Percentiles rank a stretch among this genome's conserved stretches.
phyloP scores from a whole-genome alignment of 2,888 invertebrate species.

The Entomobrya multifasciata region DNA sequence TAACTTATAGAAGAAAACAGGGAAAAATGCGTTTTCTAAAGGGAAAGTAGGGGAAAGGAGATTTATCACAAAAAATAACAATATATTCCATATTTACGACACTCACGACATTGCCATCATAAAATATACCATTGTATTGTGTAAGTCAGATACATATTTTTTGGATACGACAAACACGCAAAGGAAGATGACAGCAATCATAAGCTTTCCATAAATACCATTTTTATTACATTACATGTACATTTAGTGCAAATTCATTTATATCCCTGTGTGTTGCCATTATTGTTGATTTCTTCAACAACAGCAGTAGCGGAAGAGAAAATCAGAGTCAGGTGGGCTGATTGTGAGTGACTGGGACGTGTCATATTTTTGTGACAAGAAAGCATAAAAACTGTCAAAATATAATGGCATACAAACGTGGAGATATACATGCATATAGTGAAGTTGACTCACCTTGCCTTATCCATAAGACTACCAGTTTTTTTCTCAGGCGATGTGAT shows the following conservation, averaged over 20 bases:
- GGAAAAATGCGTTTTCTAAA: neutral
- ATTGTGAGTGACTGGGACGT: constrained; percentile 59
- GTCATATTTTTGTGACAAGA: constrained; percentile 66
- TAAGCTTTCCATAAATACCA: neutral
- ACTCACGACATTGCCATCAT: too few species aligned
- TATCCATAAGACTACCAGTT: neutral
- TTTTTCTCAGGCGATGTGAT: neutral
- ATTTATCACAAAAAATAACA: too few species aligned
- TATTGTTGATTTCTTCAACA: neutral
- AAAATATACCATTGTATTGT: neutral
- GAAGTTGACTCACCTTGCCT: neutral
- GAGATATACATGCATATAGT: neutral
- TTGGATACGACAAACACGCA: too few species aligned
- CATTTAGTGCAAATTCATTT: too few species aligned
- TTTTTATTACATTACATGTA: neutral
- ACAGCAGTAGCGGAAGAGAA: neutral
- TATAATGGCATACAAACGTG: constrained; percentile 46
- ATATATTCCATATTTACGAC: too few species aligned
- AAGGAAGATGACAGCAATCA: neutral
- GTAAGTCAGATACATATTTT: neutral
- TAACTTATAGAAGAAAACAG: neutral
- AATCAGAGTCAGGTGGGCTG: constrained; percentile 59
- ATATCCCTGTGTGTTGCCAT: too few species aligned
- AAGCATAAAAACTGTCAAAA: constrained; percentile 67
- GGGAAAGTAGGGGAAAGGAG: neutral